phyloP scores from a whole-genome alignment of 2,797 vertebrate genomes.

The Aythya fuligula region DNA sequence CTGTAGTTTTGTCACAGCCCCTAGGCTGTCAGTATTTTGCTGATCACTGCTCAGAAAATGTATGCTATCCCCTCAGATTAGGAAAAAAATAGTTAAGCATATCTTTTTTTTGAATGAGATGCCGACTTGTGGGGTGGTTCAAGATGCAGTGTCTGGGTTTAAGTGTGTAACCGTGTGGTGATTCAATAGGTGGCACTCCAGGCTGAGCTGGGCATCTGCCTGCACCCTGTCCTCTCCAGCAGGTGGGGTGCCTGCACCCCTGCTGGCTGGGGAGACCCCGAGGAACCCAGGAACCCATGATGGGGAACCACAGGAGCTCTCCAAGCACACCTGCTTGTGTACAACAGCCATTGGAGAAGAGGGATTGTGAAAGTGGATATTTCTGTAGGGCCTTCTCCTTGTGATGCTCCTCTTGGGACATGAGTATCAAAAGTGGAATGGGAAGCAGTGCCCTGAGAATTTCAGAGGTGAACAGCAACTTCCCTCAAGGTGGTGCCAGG shows the following conservation, averaged over 20 bases:
- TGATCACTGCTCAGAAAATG: neutral
- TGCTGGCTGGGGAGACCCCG: neutral
- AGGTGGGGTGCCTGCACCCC: neutral
- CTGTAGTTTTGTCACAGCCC: neutral
- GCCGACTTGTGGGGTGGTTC: neutral
- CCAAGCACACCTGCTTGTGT: neutral
- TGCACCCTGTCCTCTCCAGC: neutral
- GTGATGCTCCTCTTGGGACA: neutral
- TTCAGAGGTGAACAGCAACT: neutral
- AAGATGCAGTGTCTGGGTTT: neutral
- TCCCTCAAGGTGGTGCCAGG: neutral
- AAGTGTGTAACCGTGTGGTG: neutral
- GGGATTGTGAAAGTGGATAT: neutral
- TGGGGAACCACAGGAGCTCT: neutral
- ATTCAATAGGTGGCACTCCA: conserved; percentile 22
- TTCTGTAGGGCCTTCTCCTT: neutral
- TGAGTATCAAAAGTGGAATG: neutral
- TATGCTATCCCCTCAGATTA: neutral
- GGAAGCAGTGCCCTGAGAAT: neutral
- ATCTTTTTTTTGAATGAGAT: neutral
- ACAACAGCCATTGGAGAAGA: neutral
- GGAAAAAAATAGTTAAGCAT: neutral
- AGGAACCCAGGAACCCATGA: no score
- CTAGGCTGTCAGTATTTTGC: neutral
- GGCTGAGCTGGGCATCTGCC: rapidly evolving